Evolutionary conservation across 2,797 vertebrate genomes (phyloP).

Genomic region (Sorex maritimensis): DNA sequence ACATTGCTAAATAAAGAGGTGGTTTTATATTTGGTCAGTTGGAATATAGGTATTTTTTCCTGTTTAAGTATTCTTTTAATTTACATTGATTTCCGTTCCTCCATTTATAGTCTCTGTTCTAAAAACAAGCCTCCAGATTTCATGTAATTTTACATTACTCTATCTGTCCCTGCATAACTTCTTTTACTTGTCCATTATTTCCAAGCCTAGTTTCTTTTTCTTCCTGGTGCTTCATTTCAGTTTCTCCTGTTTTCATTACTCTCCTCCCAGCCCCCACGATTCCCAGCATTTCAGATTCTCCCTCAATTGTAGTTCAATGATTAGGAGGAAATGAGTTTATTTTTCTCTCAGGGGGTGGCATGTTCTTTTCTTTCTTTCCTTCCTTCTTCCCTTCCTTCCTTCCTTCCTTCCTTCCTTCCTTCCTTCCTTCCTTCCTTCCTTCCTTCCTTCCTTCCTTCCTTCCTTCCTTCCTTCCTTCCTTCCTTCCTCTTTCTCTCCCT

Average conservation of each 20-base stretch:
- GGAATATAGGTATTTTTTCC: neutral
- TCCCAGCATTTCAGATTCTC: neutral
- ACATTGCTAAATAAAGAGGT: neutral
- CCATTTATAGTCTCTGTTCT: conserved; percentile 14
- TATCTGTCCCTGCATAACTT: neutral
- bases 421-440: neutral
- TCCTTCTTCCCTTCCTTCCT: neutral
- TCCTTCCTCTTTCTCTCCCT: no score
- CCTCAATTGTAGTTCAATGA: neutral
- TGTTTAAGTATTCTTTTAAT: conserved; percentile 48
- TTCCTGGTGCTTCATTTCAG: neutral
- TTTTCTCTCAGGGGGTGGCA: no score
- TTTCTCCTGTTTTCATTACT: neutral
- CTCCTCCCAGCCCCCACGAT: neutral
- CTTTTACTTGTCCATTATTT: neutral
- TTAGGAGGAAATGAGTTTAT: neutral
- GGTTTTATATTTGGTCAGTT: neutral
- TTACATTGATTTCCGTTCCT: neutral
- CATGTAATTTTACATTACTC: neutral
- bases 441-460: no score
- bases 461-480: no score
- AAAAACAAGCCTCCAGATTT: conserved; percentile 31
- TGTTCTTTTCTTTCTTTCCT: no score
- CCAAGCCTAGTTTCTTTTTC: neutral
- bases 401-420: no score